A percentile compares a stretch with the other conserved stretches of the same genome.
Conservation (phyloP, 2,113 vertebrate species). For the Oryzias woworae region DNA sequence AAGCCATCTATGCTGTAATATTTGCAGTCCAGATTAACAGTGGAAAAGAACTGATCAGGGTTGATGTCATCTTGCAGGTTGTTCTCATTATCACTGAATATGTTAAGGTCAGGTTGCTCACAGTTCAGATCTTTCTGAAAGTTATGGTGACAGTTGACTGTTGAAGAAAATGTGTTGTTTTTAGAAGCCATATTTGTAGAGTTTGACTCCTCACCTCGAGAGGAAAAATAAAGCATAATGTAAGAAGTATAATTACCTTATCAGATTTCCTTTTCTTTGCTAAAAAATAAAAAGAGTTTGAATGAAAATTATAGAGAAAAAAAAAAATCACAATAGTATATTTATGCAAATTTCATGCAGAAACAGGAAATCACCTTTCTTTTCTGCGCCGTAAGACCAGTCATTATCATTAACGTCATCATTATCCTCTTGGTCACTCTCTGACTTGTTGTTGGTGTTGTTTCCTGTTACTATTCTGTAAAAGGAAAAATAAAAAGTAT, state of each 20-base stretch:
- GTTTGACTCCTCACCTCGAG: no score
- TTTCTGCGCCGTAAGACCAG: constrained; percentile 98
- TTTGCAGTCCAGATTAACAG: no score
- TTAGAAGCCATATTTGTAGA: no score
- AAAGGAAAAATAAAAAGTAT: background rate
- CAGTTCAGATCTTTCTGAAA: no score
- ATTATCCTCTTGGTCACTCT: constrained; percentile 98
- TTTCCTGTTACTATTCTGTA: constrained; percentile 94
- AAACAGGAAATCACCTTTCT: constrained; percentile 84
- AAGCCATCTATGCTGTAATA: no score
- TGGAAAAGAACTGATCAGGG: no score
- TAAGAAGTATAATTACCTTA: constrained; percentile 79
- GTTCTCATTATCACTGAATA: no score
- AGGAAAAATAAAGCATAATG: background rate
- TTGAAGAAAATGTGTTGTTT: no score
- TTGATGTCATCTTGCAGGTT: no score
- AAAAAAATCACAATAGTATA: background rate
- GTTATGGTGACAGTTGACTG: no score
- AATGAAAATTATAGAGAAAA: background rate
- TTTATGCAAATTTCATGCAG: background rate
- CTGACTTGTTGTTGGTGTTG: constrained; percentile 97
- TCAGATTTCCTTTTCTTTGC: constrained; percentile 98
- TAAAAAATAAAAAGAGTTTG: constrained; percentile 51
- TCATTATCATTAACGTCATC: constrained; percentile 98
- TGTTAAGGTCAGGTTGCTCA: no score